Evolutionary conservation across 2,888 invertebrate species (phyloP), one percentile per base, ranked within the genome.

Genomic region (Sinhomidia bicolor): DNA sequence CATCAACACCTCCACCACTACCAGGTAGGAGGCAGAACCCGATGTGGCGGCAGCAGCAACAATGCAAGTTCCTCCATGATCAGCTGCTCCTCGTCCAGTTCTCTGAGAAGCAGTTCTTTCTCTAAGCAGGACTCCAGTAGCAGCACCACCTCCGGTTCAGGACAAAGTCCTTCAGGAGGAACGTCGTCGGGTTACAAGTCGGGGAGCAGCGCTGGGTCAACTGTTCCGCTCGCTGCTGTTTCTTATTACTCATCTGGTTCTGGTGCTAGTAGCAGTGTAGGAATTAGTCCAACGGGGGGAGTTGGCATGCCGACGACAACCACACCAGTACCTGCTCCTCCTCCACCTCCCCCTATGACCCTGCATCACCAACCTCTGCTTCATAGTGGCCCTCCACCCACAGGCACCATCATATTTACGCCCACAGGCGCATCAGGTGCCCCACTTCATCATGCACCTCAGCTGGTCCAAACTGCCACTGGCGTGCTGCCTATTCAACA

Each of bases 1-100:
- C 60, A 51, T 29, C 51, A 60, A 3, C 23, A 32, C 6, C 54
- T 9, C 47, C 36, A 74, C 23, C 7, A n/a, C 26, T 20, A 47
- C 36, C 5, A 51, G 85, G n/a, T n/a, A 32, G 65, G 65, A 5
- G 62, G 89, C 57, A 20, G 68, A 29, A 51, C 47, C 47, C 76
- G 26, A 26, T 44, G 62, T 47, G 47, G 26, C 68, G 36, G 32
- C 29, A 65, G 17, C 32, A 86, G 81, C 51, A 86, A 86, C 20
- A 80, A 86, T 86, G 85, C 85, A 65, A 86, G 86, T 74, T 86
- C 86, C 32, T 86, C 86, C 0, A 86, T 86, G 87, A 87, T 87
- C 0, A 82, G 82, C 47, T 87, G 87, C 26, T 87, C 87, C 9
- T 74, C 74, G 23, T 87, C 87, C 1, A 87, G 87, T 62, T 81